These are phyloP conservation scores for Monarcha castaneiventris DNA, from an alignment of 2,113 vertebrate species.

Conservation along the genomic window DNA sequence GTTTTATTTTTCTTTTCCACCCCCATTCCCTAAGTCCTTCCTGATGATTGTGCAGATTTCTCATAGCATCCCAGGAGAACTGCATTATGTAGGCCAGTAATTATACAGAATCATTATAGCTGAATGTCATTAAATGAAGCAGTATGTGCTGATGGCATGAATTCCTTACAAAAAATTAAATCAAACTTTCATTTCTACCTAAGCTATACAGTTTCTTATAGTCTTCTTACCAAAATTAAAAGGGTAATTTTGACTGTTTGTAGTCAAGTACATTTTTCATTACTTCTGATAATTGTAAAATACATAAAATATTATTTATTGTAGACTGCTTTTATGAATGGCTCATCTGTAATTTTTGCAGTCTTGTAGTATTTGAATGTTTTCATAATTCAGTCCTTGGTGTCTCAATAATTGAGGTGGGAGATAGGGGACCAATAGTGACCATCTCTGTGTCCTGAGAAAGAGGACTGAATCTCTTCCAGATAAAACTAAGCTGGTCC, in stretches of 20 bases:
- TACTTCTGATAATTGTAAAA: neutral
- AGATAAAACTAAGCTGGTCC: neutral
- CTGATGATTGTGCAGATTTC: constrained; percentile 62
- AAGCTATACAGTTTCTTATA: neutral
- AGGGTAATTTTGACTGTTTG: neutral
- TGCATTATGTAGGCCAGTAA: constrained; percentile 63
- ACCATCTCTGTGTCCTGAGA: neutral
- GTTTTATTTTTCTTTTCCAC: constrained; percentile 53
- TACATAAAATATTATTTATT: neutral
- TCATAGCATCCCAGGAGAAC: constrained; percentile 34
- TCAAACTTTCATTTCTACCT: neutral
- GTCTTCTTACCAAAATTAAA: neutral
- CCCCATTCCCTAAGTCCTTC: constrained; percentile 43
- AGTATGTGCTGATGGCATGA: constrained; percentile 31
- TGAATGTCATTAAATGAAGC: constrained; percentile 59
- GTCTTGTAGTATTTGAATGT: neutral
- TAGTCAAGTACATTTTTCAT: neutral
- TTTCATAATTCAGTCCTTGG: neutral
- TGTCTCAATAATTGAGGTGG: neutral
- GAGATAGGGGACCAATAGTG: neutral
- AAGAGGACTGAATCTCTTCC: neutral
- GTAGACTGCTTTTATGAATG: neutral
- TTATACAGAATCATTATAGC: constrained; percentile 60
- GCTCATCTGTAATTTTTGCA: neutral
- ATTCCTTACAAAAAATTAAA: neutral